These are phyloP conservation scores for Ochropacha duplaris DNA, from an alignment of 2,888 invertebrate species.

Conservation along the genomic window DNA sequence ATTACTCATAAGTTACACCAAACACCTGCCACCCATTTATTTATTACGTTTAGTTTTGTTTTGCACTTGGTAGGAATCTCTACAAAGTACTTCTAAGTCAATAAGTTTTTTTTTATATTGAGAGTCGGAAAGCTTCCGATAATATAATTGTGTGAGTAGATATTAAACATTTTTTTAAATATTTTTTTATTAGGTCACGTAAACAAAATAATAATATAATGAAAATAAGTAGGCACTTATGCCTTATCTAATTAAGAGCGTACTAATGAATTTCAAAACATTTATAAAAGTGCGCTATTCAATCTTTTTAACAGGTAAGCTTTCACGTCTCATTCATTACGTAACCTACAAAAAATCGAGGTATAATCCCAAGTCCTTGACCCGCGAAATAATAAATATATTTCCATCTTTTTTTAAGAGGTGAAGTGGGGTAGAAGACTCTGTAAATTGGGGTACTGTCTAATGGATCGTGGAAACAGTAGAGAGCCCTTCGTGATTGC, in stretches of 20 bases:
- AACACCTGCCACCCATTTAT: background rate
- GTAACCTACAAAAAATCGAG: slow-evolving; percentile 29
- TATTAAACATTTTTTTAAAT: too few species aligned
- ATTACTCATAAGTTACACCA: background rate
- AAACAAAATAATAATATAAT: too few species aligned
- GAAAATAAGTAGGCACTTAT: too few species aligned
- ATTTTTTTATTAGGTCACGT: too few species aligned
- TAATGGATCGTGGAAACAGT: slow-evolving; percentile 57
- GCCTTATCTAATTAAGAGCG: background rate
- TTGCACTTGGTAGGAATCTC: background rate
- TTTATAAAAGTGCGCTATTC: slow-evolving; percentile 9
- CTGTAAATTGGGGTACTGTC: slow-evolving; percentile 57
- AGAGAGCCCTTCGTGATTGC: slow-evolving; percentile 36
- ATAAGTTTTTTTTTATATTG: background rate
- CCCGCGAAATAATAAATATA: slow-evolving; percentile 45
- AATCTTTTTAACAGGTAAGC: slow-evolving; percentile 19
- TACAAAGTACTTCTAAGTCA: background rate
- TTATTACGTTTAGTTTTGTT: background rate
- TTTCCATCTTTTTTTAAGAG: slow-evolving; percentile 40
- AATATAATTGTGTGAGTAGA: too few species aligned
- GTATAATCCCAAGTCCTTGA: slow-evolving; percentile 39
- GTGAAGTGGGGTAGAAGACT: slow-evolving; percentile 37
- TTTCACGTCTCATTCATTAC: slow-evolving; percentile 36
- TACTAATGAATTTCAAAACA: background rate
- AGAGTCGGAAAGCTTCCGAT: too few species aligned